Percentiles rank a stretch among this genome's conserved stretches.
Evolutionary conservation across 2,113 vertebrate genomes (phyloP).

Genomic region (Daphoenositta chrysoptera): DNA sequence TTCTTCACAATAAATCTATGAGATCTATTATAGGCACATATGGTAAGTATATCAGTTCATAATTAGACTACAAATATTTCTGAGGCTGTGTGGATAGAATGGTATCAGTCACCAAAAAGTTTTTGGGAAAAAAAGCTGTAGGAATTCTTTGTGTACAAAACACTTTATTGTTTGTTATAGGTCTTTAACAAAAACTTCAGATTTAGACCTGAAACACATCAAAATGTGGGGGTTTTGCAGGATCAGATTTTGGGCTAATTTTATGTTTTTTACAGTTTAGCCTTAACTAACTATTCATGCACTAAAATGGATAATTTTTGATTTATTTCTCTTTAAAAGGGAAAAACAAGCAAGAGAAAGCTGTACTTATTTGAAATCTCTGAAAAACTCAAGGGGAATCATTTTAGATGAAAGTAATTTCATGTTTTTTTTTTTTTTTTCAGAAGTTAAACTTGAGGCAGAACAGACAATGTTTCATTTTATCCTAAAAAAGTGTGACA

Average conservation of each 20-base stretch:
- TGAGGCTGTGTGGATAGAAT: not conserved
- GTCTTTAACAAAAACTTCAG: not conserved
- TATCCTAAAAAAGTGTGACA: not conserved
- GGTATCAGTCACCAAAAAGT: fast-evolving
- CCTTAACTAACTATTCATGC: not conserved
- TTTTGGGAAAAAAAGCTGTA: not conserved
- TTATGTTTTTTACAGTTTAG: not conserved
- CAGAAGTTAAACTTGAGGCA: not conserved
- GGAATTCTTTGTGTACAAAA: not conserved
- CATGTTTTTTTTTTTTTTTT: not conserved
- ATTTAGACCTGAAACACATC: not conserved
- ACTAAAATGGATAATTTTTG: not conserved
- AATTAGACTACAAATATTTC: not conserved
- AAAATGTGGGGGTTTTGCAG: not conserved
- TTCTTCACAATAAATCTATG: not conserved
- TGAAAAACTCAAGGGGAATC: not conserved
- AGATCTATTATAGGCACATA: not conserved
- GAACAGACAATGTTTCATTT: not conserved
- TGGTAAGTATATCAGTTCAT: not conserved
- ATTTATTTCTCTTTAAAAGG: not conserved
- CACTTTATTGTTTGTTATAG: not conserved
- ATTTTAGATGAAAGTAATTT: not conserved
- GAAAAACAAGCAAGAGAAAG: not conserved
- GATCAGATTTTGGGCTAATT: not conserved
- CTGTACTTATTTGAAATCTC: not conserved